phyloP scores from a whole-genome alignment of 2,113 vertebrate genomes.

The Eleginops maclovinus region DNA sequence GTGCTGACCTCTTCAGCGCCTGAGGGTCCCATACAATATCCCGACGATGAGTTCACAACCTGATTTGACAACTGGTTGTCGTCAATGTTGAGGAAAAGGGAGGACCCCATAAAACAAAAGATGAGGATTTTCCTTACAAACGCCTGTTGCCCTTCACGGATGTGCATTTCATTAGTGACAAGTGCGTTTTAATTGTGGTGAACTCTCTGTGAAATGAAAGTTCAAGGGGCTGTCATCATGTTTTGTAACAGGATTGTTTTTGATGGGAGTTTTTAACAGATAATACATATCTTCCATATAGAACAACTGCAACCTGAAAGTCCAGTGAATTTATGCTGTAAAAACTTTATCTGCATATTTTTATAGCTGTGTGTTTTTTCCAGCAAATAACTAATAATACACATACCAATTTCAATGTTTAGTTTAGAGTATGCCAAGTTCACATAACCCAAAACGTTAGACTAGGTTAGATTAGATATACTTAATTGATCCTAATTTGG shows the following conservation, averaged over 20 bases:
- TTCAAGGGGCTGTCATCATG: constrained; percentile 25
- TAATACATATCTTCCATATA: neutral
- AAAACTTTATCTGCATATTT: neutral
- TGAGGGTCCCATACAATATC: constrained; percentile 29
- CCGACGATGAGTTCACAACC: constrained; percentile 37
- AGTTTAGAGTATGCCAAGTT: neutral
- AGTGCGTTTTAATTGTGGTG: constrained; percentile 52
- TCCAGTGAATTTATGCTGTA: neutral
- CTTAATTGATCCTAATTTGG: too few relatives aligned
- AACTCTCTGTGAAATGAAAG: constrained; percentile 19
- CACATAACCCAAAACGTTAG: neutral
- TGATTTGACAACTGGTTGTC: constrained; percentile 33
- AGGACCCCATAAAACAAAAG: constrained; percentile 50
- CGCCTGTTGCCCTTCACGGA: constrained; percentile 57
- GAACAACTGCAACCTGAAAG: neutral
- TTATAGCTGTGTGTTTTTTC: neutral
- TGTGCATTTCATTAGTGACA: constrained; percentile 65
- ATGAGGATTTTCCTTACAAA: constrained; percentile 70
- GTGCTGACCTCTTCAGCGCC: constrained; percentile 15
- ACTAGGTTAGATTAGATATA: too few relatives aligned
- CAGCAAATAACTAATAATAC: neutral
- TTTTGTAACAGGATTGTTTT: constrained; percentile 10
- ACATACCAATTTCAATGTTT: neutral
- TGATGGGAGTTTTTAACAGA: neutral
- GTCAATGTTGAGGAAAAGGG: constrained; percentile 44